Evolutionary conservation across 2,113 vertebrate genomes (phyloP).

Genomic region (Platysteira castanea): DNA sequence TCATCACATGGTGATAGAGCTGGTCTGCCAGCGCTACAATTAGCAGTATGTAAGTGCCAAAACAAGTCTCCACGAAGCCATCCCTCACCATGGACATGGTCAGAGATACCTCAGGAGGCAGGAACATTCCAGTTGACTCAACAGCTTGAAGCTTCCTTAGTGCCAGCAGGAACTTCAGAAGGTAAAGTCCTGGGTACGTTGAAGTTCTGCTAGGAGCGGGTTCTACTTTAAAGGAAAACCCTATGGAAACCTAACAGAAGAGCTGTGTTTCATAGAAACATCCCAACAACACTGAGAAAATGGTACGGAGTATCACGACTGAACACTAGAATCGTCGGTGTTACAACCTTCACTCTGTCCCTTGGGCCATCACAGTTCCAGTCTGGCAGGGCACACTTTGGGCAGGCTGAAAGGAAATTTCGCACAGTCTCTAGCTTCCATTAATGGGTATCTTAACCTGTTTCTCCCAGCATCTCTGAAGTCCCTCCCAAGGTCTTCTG

Average conservation of each 20-base stretch:
- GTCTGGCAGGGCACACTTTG: not conserved
- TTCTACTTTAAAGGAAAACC: not conserved
- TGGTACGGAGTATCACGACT: not conserved
- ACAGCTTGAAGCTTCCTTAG: not conserved
- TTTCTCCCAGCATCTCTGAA: not conserved
- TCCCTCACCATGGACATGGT: not conserved
- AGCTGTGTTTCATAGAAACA: not conserved
- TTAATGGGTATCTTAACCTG: not conserved
- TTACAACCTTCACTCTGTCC: not conserved
- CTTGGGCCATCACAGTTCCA: not conserved
- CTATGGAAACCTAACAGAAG: not conserved
- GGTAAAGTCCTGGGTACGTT: not conserved
- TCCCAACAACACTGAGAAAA: not conserved
- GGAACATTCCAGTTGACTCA: not conserved
- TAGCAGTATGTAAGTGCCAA: not conserved
- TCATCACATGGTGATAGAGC: not conserved
- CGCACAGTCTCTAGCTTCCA: not conserved
- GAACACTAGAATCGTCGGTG: not conserved
- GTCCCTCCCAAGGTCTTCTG: not conserved
- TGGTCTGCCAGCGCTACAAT: not conserved
- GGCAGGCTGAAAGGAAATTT: not conserved
- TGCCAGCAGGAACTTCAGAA: not conserved
- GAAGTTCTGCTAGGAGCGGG: not conserved
- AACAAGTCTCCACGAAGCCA: not conserved
- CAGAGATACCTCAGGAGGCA: not conserved